These are phyloP conservation scores for Siniperca undulata DNA, from an alignment of 2,797 vertebrate species.

Conservation along the genomic window DNA sequence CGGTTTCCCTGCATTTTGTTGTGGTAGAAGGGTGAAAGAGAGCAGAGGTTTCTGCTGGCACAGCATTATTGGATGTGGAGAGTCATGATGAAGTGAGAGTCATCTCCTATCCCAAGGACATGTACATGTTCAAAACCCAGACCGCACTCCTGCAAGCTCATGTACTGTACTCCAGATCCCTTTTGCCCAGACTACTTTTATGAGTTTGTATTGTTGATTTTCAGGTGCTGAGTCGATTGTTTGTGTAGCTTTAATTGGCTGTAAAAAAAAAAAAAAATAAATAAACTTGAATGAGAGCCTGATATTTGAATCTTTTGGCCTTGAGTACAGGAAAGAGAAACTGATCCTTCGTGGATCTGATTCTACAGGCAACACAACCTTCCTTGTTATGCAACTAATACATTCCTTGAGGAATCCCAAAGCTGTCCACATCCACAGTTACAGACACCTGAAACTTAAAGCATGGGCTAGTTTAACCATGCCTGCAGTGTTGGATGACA, in stretches of 20 bases:
- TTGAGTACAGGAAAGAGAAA: conserved; percentile 34
- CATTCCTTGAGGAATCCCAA: conserved; percentile 51
- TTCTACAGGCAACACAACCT: conserved; percentile 44
- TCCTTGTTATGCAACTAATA: conserved; percentile 50
- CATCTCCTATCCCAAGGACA: conserved; percentile 70
- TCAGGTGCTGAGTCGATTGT: conserved; percentile 28
- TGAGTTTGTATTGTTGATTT: conserved; percentile 37
- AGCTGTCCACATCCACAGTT: conserved; percentile 47
- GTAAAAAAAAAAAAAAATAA: background rate
- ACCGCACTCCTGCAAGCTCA: conserved; percentile 43
- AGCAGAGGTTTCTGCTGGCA: conserved; percentile 57
- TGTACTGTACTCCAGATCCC: conserved; percentile 34
- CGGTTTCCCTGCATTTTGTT: conserved; percentile 53
- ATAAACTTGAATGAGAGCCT: background rate
- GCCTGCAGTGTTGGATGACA: conserved; percentile 63
- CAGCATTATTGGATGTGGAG: conserved; percentile 65
- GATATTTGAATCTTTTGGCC: conserved; percentile 47
- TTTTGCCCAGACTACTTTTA: conserved; percentile 10
- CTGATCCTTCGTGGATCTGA: conserved; percentile 49
- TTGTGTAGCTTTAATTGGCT: conserved; percentile 43
- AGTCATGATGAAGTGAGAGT: conserved; percentile 67
- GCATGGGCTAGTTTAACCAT: conserved; percentile 22
- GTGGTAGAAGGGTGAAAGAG: conserved; percentile 36
- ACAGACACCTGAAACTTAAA: conserved; percentile 53
- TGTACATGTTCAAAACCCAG: conserved; percentile 54